These are phyloP conservation scores for Nothura maculosa DNA, from an alignment of 2,797 vertebrate genomes.

Conservation along the genomic window DNA sequence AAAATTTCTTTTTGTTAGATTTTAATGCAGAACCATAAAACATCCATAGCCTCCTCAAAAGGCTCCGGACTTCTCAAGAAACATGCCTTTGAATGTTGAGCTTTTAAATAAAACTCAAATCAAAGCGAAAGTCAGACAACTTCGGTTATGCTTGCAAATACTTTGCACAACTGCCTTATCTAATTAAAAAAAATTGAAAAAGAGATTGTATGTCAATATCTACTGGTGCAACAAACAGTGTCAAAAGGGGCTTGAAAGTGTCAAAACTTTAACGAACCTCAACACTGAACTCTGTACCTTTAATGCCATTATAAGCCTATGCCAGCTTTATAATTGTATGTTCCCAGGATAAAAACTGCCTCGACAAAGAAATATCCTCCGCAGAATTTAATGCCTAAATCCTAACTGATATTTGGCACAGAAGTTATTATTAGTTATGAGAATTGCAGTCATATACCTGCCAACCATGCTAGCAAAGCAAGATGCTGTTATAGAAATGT, in stretches of 20 bases:
- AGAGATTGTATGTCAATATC: not conserved
- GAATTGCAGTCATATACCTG: not conserved
- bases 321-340: not conserved
- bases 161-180: slow-evolving; percentile 4
- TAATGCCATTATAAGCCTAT: not conserved
- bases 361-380: not conserved
- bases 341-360: not conserved
- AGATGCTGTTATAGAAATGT: not conserved
- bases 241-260: not conserved
- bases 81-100: not conserved
- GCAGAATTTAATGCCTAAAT: not conserved
- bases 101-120: not conserved
- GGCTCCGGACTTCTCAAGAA: not conserved
- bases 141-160: not conserved
- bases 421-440: not conserved
- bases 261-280: not conserved
- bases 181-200: slow-evolving; percentile 1
- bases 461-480: not conserved
- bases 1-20: not conserved
- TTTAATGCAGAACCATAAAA: not conserved
- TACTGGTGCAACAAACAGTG: not conserved
- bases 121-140: not conserved
- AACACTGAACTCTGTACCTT: not conserved
- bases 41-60: not conserved
- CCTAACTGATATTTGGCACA: not conserved